Evolutionary conservation across 2,888 invertebrate genomes (phyloP), one percentile per base, ranked within the genome.

Genomic region (Leucophora obtusa): DNA sequence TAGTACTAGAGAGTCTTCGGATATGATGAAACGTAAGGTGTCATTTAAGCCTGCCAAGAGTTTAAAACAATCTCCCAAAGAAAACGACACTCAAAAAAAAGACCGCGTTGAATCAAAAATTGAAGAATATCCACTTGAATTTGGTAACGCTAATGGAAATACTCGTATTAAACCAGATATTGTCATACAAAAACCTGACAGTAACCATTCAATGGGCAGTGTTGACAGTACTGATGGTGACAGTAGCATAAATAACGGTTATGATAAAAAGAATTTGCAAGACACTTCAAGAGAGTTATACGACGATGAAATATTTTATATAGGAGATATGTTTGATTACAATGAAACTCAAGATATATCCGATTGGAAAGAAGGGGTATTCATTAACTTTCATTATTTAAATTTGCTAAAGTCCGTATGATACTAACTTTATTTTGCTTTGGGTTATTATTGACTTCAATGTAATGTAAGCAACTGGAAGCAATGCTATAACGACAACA

Each of bases 241-340:
- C 11, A 7, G 38, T 2, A 38, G 38, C 4, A 38, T 38, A 38
- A 38, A 38, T 38, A 6, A n/a, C 43, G n/a, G n/a, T 43, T 11
- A n/a, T n/a, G n/a, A 0, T 47, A 11, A 43, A 43, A 43, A 43
- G 1, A 43, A n/a, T 47, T 47, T n/a, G 43, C 11, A 47, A n/a
- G 10, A n/a, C 2, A 43, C 66, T 3, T 53, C 56, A 24, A 54
- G 54, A 1, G 56, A 66, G 24, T 54, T 66, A 11, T 66, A 56
- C 66, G 66, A 66, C 14, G 66, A 66, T 66, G 66, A 66, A 15
- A 24, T 66, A 8, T 56, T 24, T 43, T 54, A 21, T 43, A 33
- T 21, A 0, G n/a, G 11, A 11, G 54, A 38, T 43, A 43, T 43
- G 10, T 35, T 35, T 43, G 35, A 47, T 10, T 11, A 38, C 10